These are phyloP conservation scores for Mormyrops boulengeri DNA, from an alignment of 2,797 vertebrate species.

Conservation along the genomic window DNA sequence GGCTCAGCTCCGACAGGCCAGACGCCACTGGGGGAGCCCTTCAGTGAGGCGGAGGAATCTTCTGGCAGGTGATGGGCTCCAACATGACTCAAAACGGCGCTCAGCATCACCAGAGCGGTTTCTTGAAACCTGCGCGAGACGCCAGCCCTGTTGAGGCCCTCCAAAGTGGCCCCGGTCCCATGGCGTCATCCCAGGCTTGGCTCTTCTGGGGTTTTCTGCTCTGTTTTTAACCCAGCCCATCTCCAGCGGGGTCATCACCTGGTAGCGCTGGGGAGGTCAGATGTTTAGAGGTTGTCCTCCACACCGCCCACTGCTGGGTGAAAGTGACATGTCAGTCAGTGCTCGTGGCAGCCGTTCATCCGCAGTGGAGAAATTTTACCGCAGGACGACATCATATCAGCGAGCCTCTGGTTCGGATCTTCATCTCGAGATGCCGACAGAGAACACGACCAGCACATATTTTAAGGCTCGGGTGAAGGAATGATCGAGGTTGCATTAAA, in stretches of 20 bases:
- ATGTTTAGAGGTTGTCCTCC: conserved; percentile 54
- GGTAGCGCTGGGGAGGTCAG: conserved; percentile 52
- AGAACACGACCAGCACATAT: not conserved
- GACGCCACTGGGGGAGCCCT: not conserved
- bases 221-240: not conserved
- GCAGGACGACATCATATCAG: not conserved
- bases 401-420: not conserved
- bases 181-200: not conserved
- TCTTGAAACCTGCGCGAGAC: conserved; percentile 36
- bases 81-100: conserved; percentile 45
- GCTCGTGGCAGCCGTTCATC: conserved; percentile 38
- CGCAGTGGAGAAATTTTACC: conserved; percentile 47
- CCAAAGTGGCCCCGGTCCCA: conserved; percentile 2
- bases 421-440: not conserved
- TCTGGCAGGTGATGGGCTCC: conserved; percentile 37
- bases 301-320: conserved; percentile 50
- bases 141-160: conserved; percentile 33
- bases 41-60: conserved; percentile 33
- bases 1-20: not conserved
- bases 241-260: conserved; percentile 21
- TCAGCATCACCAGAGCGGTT: conserved; percentile 44
- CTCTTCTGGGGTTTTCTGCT: not conserved
- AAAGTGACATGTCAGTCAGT: conserved; percentile 20
- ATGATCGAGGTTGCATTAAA: not conserved
- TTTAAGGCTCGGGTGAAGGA: not conserved